Evolutionary conservation across 2,888 invertebrate species (phyloP).

Genomic region (Brenthis daphne): DNA sequence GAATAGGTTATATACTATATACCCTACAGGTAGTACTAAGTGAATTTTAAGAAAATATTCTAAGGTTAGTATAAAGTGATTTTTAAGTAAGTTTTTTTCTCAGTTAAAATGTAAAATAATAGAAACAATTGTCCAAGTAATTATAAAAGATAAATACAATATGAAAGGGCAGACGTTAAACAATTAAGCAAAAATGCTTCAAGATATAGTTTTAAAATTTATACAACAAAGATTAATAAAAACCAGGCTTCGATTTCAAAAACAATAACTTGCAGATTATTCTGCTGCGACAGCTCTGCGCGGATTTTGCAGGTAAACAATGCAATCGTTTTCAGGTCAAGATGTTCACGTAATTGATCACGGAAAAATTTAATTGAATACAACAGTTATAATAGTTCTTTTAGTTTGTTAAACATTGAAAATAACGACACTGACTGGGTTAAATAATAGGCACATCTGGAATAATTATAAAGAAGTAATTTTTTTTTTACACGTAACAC

Average conservation of each 20-base stretch:
- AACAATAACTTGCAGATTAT: constrained; percentile 39
- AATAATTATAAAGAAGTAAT: no score
- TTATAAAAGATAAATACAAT: background rate
- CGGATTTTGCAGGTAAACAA: constrained; percentile 34
- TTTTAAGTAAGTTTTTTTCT: no score
- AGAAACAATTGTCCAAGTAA: no score
- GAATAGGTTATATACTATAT: no score
- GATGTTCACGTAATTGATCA: constrained; percentile 34
- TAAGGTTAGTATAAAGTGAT: no score
- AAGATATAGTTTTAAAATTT: constrained; percentile 1
- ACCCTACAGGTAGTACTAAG: no score
- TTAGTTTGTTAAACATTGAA: background rate
- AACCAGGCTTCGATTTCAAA: constrained; percentile 27
- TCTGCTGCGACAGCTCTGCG: constrained; percentile 29
- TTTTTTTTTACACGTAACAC: no score
- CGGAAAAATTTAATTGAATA: constrained; percentile 30
- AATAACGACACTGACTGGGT: background rate
- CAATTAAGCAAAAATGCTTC: constrained; percentile 2
- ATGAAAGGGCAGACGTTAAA: background rate
- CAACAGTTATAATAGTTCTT: background rate
- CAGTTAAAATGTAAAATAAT: no score
- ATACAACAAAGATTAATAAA: constrained; percentile 16
- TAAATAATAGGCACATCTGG: no score
- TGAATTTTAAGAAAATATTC: no score
- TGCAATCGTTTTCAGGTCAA: constrained; percentile 37